phyloP scores from a whole-genome alignment of 2,113 vertebrate species.

The Clarias gariepinus region DNA sequence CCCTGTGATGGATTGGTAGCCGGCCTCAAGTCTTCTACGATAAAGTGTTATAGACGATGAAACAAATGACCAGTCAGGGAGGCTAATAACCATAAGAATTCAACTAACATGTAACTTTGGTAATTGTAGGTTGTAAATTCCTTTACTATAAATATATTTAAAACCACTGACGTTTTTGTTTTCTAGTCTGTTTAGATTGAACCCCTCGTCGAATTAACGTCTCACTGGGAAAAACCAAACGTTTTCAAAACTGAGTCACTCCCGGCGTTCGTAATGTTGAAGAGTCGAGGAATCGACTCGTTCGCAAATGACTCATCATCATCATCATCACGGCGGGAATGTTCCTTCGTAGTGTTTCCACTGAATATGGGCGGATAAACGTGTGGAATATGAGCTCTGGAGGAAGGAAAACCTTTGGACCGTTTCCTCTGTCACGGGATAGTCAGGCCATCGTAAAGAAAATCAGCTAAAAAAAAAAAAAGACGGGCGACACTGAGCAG shows the following conservation, averaged over 20 bases:
- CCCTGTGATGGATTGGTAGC: too few species aligned
- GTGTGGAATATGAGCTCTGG: constrained; percentile 39
- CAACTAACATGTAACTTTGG: neutral
- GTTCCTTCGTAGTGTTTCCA: constrained; percentile 67
- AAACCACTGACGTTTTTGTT: neutral
- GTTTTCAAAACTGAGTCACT: neutral
- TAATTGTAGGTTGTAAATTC: neutral
- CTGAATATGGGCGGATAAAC: constrained; percentile 54
- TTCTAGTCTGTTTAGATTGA: too few species aligned
- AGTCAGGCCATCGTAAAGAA: constrained; percentile 37
- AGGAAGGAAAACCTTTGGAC: constrained; percentile 74
- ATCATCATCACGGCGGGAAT: constrained; percentile 61
- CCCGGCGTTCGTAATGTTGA: neutral
- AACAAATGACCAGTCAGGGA: too few species aligned
- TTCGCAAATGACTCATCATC: constrained; percentile 28
- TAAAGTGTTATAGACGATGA: too few species aligned
- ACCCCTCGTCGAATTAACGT: too few species aligned
- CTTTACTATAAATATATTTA: neutral
- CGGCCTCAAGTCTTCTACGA: too few species aligned
- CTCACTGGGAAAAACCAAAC: neutral
- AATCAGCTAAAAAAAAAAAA: neutral
- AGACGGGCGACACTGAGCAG: neutral
- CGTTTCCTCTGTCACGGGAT: constrained; percentile 73
- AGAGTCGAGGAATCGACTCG: neutral
- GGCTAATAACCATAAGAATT: too few species aligned